phyloP scores from a whole-genome alignment of 2,797 vertebrate genomes.

The Peromyscus aztecus region DNA sequence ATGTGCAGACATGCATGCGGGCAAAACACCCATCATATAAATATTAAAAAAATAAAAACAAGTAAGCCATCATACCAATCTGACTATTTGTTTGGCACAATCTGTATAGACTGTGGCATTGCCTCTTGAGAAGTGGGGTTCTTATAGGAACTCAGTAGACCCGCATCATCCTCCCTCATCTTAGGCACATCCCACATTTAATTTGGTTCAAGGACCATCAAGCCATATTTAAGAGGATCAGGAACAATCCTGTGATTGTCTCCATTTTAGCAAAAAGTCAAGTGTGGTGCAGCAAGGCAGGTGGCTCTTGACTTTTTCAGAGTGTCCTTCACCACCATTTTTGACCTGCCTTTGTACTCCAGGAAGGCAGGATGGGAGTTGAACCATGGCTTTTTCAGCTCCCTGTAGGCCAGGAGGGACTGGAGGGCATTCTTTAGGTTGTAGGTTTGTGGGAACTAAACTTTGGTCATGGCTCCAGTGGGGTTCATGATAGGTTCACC shows the following conservation, averaged over 20 bases:
- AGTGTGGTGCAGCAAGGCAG: slow-evolving; percentile 45
- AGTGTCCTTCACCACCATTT: neutral
- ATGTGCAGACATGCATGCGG: neutral
- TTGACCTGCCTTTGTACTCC: neutral
- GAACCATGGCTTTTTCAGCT: rapidly evolving
- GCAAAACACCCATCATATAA: neutral
- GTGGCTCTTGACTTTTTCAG: slow-evolving; percentile 69
- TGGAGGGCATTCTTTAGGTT: no score
- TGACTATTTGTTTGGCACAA: neutral
- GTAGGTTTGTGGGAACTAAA: neutral
- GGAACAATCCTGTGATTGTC: slow-evolving; percentile 66
- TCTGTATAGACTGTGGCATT: neutral
- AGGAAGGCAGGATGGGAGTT: neutral
- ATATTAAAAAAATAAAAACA: neutral
- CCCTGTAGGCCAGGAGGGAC: rapidly evolving
- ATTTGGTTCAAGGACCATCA: slow-evolving; percentile 62
- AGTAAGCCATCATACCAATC: neutral
- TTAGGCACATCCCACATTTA: neutral
- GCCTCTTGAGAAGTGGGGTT: neutral
- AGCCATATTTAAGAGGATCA: slow-evolving; percentile 29
- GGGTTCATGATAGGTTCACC: neutral
- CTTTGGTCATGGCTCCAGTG: neutral
- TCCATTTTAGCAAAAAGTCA: slow-evolving; percentile 80
- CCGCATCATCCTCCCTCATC: neutral
- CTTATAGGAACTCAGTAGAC: neutral